These are phyloP conservation scores for Mustela nigripes DNA, from an alignment of 2,113 vertebrate genomes.

Conservation along the genomic window DNA sequence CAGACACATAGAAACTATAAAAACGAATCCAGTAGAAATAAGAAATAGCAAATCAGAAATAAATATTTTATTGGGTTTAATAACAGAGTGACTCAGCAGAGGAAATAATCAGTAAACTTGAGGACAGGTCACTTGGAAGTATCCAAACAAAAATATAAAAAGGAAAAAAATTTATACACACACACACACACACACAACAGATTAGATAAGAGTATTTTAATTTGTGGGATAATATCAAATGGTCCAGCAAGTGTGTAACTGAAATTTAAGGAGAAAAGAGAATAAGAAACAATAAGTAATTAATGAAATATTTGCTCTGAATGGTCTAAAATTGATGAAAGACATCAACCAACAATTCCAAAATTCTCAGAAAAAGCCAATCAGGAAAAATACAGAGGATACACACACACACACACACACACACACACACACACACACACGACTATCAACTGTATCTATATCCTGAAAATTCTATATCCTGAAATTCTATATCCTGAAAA, in stretches of 20 bases:
- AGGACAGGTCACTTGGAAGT: neutral
- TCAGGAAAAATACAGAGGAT: neutral
- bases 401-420: too few relatives aligned
- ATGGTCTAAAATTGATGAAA: neutral
- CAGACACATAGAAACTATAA: neutral
- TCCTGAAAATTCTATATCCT: neutral
- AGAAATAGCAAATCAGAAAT: neutral
- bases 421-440: neutral
- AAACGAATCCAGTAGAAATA: neutral
- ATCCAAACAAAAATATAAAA: neutral
- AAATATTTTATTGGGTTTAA: neutral
- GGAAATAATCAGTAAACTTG: neutral
- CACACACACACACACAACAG: too few relatives aligned
- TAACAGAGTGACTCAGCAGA: neutral
- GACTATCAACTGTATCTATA: neutral
- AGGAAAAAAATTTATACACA: neutral
- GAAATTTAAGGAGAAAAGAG: neutral
- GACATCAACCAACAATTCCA: neutral
- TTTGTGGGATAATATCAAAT: neutral
- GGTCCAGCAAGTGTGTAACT: neutral
- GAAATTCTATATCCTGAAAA: neutral
- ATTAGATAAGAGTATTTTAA: neutral
- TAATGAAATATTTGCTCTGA: neutral
- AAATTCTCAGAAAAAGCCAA: neutral
- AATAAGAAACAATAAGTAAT: neutral